Base-by-base conservation (phyloP, 2,797 vertebrate genomes). In the Meda fulgida region DNA sequence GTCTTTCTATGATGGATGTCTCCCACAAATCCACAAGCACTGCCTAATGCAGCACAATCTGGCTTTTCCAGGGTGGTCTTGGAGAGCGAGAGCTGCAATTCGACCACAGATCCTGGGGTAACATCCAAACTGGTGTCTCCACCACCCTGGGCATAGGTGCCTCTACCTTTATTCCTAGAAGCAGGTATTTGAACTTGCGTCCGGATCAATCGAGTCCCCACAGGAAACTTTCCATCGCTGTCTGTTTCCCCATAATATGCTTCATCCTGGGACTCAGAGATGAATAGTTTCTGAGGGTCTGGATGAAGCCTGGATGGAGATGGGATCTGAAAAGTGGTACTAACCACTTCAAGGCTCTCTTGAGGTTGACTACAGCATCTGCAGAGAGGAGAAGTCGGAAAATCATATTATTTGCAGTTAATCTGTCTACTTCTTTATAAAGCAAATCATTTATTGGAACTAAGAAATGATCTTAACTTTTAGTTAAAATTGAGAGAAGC, bases 51-150 rank as follows among this genome's bases (percentile, higher is more conserved):
- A 3, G 92, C 76, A 78, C 89, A 91, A 19, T 83, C 87, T 29
- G 88, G 67, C 43, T 91, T 89, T 4, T 94, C 91, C 79, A 92
- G 85, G 0, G 58, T 84, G 7, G 95, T 94, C 83, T 94, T 92
- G 7, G 96, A 90, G 46, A 99, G 92, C 71, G 96, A 96, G 85
- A 98, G 90, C 90, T 98, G 97, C 83, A 98, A 90, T 93, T 98
- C 96, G 3, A 98, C 94, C 90, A 95, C 69, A 73, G 93, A 84
- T 73, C 96, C 95, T 3, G 94, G 92, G 69, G 89, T 92, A 67
- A 95, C 90, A 65, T 87, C 88, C 40, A 78, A 55, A 48, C 48
- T 89, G 87, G 86, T 81, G 84, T 40, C 34, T 91, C 84, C 48
- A 90, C 65, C 88, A 84, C 85, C 90, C 78, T 89, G 91, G 88